Conservation (phyloP, 2,113 vertebrate species). For the Lophura nycthemera region DNA sequence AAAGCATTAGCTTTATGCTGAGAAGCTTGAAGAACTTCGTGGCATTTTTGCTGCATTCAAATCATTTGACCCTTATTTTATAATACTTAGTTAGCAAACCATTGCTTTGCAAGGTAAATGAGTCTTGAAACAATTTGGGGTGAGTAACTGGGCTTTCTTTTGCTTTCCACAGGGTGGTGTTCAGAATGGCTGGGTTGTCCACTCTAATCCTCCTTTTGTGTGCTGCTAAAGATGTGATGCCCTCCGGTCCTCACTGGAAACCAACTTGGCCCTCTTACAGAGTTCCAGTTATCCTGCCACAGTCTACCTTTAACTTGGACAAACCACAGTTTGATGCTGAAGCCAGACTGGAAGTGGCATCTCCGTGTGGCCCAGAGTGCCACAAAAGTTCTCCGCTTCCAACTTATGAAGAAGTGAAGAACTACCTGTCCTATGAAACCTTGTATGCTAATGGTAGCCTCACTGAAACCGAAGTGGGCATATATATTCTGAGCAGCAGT, state of each 20-base stretch:
- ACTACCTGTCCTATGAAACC: slow-evolving; percentile 91
- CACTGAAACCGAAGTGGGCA: slow-evolving; percentile 89
- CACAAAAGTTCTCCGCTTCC: slow-evolving; percentile 86
- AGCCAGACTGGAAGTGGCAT: slow-evolving; percentile 87
- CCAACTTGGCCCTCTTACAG: slow-evolving; percentile 90
- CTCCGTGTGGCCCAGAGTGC: slow-evolving; percentile 89
- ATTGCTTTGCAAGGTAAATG: not conserved
- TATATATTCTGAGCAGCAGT: slow-evolving; percentile 81
- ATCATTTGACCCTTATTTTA: not conserved
- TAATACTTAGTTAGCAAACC: not conserved
- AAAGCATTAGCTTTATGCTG: not conserved
- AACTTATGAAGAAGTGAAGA: slow-evolving; percentile 86
- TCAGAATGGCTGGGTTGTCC: slow-evolving; percentile 75
- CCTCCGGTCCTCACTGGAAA: slow-evolving; percentile 72
- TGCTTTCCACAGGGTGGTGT: slow-evolving; percentile 64
- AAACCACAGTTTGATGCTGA: slow-evolving; percentile 85
- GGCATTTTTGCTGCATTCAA: not conserved
- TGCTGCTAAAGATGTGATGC: slow-evolving; percentile 60
- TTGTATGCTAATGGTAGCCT: slow-evolving; percentile 88
- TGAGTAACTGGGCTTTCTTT: slow-evolving; percentile 62
- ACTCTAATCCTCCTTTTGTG: slow-evolving; percentile 79
- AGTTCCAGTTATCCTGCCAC: slow-evolving; percentile 90
- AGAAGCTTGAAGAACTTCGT: not conserved
- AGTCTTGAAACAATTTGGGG: not conserved
- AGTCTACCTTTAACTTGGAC: slow-evolving; percentile 80